Evolutionary conservation across 2,113 vertebrate genomes (phyloP), one percentile per base, ranked within the genome.

Genomic region (Lepus americanus): DNA sequence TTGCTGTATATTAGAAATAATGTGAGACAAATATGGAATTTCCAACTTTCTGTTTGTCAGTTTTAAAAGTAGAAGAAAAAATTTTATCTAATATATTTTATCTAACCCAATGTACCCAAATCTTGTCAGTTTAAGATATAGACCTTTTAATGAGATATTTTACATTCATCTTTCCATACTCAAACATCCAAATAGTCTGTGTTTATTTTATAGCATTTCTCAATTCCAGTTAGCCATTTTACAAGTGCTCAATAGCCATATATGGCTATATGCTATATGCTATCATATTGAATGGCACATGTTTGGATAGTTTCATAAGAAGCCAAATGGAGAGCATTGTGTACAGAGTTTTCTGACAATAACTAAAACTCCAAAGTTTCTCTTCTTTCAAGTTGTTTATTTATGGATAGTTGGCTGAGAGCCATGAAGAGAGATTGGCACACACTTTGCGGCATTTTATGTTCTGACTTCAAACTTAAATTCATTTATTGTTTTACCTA

Each of bases 61-160:
- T 91, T 86, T 31, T 23, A 70, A 92, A 87, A 91, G 22, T 87
- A 88, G 72, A 94, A 59, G 7, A 33, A 39, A 67, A 51, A n/a
- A 66, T 73, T 89, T 23, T 89, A 76, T 44, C 72, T 55, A 81
- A 61, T 20, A 5, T 25, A 33, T 59, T 83, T 76, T 63, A 59
- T 88, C 90, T 94, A 96, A 39, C 36, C 31, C 33, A 78, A 8
- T 23, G 53, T 63, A 29, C 63, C 19, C 73, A 29, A 31, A 80
- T 88, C 9, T 55, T 94, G n/a, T 49, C 16, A 55, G 59, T 87
- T 89, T 53, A 80, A 90, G 8, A 73, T 49, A 55, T 51, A 70
- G 88, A 90, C n/a, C 0, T 14, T 87, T 64, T 61, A 55, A 87
- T 87, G 51, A 59, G 3, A 53, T 61, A 77, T 29, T 92, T 89